Conservation (phyloP, 2,113 vertebrate species). For the Leucoraja erinaceus region DNA sequence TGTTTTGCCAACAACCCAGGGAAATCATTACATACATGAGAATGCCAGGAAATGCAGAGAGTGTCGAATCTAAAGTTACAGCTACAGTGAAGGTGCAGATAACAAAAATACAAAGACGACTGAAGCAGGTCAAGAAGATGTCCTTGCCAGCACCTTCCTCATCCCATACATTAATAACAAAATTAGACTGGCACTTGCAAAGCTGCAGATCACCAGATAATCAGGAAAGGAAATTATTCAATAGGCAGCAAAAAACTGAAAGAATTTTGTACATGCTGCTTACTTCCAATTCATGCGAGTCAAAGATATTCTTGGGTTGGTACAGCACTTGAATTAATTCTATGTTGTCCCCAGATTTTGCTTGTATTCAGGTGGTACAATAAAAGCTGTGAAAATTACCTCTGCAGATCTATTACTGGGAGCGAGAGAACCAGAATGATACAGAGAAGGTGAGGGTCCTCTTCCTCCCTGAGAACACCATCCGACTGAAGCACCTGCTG, state of each 20-base stretch:
- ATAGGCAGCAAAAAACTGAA: neutral
- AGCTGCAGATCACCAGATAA: neutral
- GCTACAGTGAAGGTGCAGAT: too few relatives aligned
- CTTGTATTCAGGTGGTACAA: neutral
- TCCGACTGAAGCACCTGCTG: slow-evolving; percentile 80
- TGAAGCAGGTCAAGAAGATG: too few relatives aligned
- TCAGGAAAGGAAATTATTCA: neutral
- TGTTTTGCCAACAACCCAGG: too few relatives aligned
- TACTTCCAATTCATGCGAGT: neutral
- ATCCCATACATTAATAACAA: too few relatives aligned
- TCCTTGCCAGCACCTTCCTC: too few relatives aligned
- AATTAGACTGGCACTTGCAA: neutral
- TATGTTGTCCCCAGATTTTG: neutral
- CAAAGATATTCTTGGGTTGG: neutral
- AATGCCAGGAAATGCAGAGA: too few relatives aligned
- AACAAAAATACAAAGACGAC: too few relatives aligned
- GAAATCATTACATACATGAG: too few relatives aligned
- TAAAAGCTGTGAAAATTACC: neutral
- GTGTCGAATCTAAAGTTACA: too few relatives aligned
- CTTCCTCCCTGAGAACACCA: slow-evolving; percentile 72
- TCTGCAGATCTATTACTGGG: slow-evolving; percentile 82
- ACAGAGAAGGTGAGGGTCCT: slow-evolving; percentile 80
- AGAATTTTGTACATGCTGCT: neutral
- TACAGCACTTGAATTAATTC: neutral
- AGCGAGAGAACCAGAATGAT: slow-evolving; percentile 71